Percentiles rank a stretch among this genome's conserved stretches.
Evolutionary conservation across 2,888 invertebrate genomes (phyloP).

Genomic region (Drosophila affinis): DNA sequence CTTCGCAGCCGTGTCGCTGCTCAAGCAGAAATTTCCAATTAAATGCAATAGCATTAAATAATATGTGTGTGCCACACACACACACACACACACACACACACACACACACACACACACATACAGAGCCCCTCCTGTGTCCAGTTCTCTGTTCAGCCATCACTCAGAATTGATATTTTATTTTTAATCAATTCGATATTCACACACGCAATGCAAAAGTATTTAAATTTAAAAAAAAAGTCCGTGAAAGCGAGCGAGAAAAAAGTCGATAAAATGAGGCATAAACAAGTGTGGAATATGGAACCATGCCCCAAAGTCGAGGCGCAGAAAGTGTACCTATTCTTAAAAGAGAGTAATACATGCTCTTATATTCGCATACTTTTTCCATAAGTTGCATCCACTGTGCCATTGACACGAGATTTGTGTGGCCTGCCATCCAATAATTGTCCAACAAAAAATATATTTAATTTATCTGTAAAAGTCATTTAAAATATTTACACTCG

Average conservation of each 20-base stretch:
- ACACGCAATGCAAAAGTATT: slow-evolving; percentile 31
- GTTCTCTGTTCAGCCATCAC: slow-evolving; percentile 8
- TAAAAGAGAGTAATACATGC: too few species aligned
- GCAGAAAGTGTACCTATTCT: too few species aligned
- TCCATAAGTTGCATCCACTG: background rate
- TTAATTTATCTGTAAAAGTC: slow-evolving; percentile 44
- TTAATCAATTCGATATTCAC: slow-evolving; percentile 39
- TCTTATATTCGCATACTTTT: too few species aligned
- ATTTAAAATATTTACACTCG: slow-evolving; percentile 60
- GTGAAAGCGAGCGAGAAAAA: slow-evolving; percentile 22
- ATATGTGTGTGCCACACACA: slow-evolving; percentile 21
- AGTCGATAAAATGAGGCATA: slow-evolving; percentile 33
- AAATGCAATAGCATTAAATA: slow-evolving; percentile 55
- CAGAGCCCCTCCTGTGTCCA: background rate
- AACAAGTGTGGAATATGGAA: slow-evolving; percentile 5
- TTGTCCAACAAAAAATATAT: slow-evolving; percentile 21
- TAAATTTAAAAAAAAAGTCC: slow-evolving; percentile 28
- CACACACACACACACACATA: too few species aligned
- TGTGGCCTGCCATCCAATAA: slow-evolving; percentile 12
- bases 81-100: too few species aligned
- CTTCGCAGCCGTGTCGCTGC: slow-evolving; percentile 41
- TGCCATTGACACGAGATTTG: slow-evolving; percentile 1
- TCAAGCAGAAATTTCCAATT: slow-evolving; percentile 67
- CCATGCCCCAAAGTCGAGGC: background rate
- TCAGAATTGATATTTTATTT: slow-evolving; percentile 27